Conservation (phyloP, 1,140 invertebrate species). For the Antheraea mylitta region DNA sequence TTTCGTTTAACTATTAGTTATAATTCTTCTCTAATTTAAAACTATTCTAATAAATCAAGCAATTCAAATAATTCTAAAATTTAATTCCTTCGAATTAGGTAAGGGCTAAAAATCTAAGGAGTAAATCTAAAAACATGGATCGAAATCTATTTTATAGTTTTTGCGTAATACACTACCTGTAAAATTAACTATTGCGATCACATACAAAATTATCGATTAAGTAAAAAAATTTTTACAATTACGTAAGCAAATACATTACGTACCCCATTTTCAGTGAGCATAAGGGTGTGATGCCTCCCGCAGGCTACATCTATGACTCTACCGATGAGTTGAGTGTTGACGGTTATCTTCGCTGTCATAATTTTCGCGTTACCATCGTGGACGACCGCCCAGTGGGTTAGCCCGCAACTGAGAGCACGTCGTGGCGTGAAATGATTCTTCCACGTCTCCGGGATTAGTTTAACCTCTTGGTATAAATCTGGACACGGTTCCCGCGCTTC, state of each 20-base stretch:
- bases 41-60: too few relatives aligned
- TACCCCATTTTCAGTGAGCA: conserved; percentile 69
- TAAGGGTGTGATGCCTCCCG: conserved; percentile 63
- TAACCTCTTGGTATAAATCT: conserved; percentile 45
- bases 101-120: too few relatives aligned
- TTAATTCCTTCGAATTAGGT: too few relatives aligned
- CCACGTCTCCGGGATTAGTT: conserved; percentile 52
- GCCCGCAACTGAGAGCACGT: conserved; percentile 50
- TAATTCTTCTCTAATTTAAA: too few relatives aligned
- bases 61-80: too few relatives aligned
- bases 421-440: conserved; percentile 48
- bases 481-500: conserved; percentile 51
- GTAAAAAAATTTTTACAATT: too few relatives aligned
- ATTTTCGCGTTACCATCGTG: conserved; percentile 59
- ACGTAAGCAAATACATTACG: conserved; percentile 17
- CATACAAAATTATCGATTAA: too few relatives aligned
- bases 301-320: conserved; percentile 61
- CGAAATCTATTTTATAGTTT: too few relatives aligned
- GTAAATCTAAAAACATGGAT: too few relatives aligned
- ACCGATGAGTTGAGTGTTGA: conserved; percentile 59
- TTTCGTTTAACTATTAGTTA: too few relatives aligned
- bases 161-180: too few relatives aligned
- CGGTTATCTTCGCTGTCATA: conserved; percentile 46
- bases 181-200: too few relatives aligned
- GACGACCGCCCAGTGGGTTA: conserved; percentile 59